Evolutionary conservation across 53 echinoderm and acorn worm genomes (phyloP), one percentile per base, ranked within the genome.

Genomic region (Arbacia lixula): DNA sequence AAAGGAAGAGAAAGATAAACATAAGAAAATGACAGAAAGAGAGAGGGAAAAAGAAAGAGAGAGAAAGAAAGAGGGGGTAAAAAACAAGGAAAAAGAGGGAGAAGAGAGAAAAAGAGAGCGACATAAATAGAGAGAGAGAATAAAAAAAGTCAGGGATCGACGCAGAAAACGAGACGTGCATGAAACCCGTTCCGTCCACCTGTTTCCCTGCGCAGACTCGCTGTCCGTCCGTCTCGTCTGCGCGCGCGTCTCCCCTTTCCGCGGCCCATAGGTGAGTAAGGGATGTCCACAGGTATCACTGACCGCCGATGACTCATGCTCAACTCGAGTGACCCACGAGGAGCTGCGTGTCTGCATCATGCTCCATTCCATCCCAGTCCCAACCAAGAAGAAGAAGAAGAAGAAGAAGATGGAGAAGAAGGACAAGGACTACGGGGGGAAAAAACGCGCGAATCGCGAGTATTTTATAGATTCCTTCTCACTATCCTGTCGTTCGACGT

Each of bases 271-370:
- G 46, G 53, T 41, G 42, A 46, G 30, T 12, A 40, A 43, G 73
- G 50, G 73, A 73, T 53, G 73, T 73, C 73, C 73, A 52, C 30
- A 28, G 53, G 73, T 73, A 73, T 73, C 73, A 30, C 73, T 73
- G 73, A 73, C 73, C 73, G 34, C 53, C 53, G 46, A 73, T 73
- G 73, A 73, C 73, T 73, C 73, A 73, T 52, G 73, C 73, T 51
- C 46, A 50, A 51, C 73, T 73, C 52, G 69, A 26, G 46, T 53
- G 73, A 73, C 73, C 73, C 73, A 53, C 0, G 73, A 52, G 53
- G 52, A 14, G 14, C 46, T 46, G 46, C 46, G 14, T 46, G 46
- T 6, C 8, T 46, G 14, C 8, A 10, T 14, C 46, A 6, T 46
- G 8, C 46, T 46, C 46, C 46, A 14, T 6, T 14, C 14, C 46